phyloP scores from a whole-genome alignment of 2,797 vertebrate genomes.

The Coccyzus lansbergi region DNA sequence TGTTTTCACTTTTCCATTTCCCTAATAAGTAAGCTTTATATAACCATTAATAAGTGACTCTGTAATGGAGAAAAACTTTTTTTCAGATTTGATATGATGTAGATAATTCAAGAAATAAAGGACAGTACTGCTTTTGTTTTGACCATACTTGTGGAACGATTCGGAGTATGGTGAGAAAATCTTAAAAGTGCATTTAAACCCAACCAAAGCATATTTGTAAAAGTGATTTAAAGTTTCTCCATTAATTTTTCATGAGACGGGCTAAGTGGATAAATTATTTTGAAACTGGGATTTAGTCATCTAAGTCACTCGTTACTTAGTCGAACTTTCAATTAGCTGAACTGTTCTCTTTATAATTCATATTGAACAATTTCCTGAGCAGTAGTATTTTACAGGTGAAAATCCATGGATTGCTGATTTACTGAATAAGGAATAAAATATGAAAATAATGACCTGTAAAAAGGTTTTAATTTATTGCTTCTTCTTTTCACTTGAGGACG shows the following conservation, averaged over 20 bases:
- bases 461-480: constrained; percentile 41
- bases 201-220: neutral
- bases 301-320: constrained; percentile 56
- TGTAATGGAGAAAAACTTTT: neutral
- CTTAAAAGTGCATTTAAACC: neutral
- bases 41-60: neutral
- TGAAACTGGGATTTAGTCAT: constrained; percentile 25
- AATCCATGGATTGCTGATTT: constrained; percentile 30
- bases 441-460: neutral
- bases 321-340: constrained; percentile 71
- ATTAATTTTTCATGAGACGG: constrained; percentile 49
- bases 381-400: constrained; percentile 56
- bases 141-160: neutral
- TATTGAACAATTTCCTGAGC: constrained; percentile 42
- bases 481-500: constrained; percentile 10
- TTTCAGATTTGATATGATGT: neutral
- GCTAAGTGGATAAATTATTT: constrained; percentile 49
- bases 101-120: neutral
- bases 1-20: neutral
- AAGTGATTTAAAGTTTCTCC: neutral
- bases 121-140: neutral
- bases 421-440: constrained; percentile 41
- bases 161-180: neutral
- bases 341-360: constrained; percentile 57
- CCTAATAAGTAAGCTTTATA: neutral